Evolutionary conservation across 2,797 vertebrate genomes (phyloP), one percentile per base, ranked within the genome.

Genomic region (Brachyalestes nurse): DNA sequence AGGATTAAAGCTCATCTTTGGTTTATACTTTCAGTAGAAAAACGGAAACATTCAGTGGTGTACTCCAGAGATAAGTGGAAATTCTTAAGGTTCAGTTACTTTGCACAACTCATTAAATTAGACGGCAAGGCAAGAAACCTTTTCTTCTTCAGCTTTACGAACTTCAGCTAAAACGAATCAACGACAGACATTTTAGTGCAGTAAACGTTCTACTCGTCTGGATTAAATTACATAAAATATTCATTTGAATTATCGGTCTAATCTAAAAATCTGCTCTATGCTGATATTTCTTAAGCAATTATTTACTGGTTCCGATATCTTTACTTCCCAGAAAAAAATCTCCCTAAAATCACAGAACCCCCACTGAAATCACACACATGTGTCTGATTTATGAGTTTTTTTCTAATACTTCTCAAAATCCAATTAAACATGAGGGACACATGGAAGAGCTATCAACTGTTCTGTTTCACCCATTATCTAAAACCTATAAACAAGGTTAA

Each of bases 21-120:
- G 19, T 38, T 42, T 62, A 13, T 58, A 53, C 61, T 57, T 62
- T 57, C 10, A 66, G 62, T 21, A 45, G 57, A 49, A 65, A 58
- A 28, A 25, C 7, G 21, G 57, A 69, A 40, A 72, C 42, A 66
- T 57, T 77, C 42, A 57, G 40, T 51, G 28, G 25, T 65, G 75
- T 53, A 25, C 77, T 61, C 21, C 0, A 14, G 58, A 70, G 40
- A 75, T 57, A 47, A 2, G 45, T 28, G 14, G 42, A 23, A 25
- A 17, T 17, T 23, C 58, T 82, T 72, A 60, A 61, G 6, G n/a
- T 13, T 23, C 14, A 42, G 28, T 1, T 53, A 9, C 51, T n/a
- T 14, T 23, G n/a, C 66, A n/a, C 40, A 47, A 47, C 8, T 40
- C 16, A 38, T 9, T n/a, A 53, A 14, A 55, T 55, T 55, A 34